A percentile compares a stretch with the other conserved stretches of the same genome.
phyloP scores from a whole-genome alignment of 2,888 invertebrate species.

The Calliopum simillimum region DNA sequence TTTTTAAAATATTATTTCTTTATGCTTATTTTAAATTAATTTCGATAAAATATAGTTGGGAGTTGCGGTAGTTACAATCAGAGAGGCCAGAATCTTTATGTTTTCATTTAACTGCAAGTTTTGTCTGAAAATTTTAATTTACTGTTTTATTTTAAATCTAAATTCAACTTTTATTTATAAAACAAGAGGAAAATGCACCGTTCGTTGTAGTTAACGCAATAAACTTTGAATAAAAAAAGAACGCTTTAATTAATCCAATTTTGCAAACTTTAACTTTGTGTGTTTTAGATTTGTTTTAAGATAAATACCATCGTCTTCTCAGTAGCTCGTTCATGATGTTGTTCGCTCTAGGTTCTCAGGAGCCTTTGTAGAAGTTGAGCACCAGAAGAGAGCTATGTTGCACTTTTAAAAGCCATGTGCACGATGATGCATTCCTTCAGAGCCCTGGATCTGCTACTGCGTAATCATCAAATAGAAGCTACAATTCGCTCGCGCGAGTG shows the following conservation, averaged over 20 bases:
- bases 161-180: conserved; percentile 26
- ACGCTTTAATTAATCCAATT: conserved; percentile 54
- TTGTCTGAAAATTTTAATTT: conserved; percentile 48
- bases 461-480: conserved; percentile 40
- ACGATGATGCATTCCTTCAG: conserved; percentile 1
- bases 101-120: conserved; percentile 39
- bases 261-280: conserved; percentile 60
- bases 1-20: conserved; percentile 10
- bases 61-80: conserved; percentile 23
- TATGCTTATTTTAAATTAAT: conserved; percentile 43
- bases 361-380: conserved; percentile 31
- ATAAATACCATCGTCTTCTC: conserved; percentile 63
- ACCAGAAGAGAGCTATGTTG: conserved; percentile 5
- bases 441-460: background rate
- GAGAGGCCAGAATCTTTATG: conserved; percentile 45
- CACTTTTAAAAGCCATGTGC: background rate
- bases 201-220: conserved; percentile 28
- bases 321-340: conserved; percentile 32
- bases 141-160: conserved; percentile 29
- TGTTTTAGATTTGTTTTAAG: conserved; percentile 59
- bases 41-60: conserved; percentile 27
- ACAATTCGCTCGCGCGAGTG: conserved; percentile 39
- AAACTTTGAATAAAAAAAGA: conserved; percentile 28
- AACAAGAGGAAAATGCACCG: conserved; percentile 54
- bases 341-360: conserved; percentile 27